A percentile compares a stretch with the other conserved stretches of the same genome.
These are phyloP conservation scores for Cheumatopsyche charites DNA, from an alignment of 1,140 invertebrate genomes.

Conservation along the genomic window DNA sequence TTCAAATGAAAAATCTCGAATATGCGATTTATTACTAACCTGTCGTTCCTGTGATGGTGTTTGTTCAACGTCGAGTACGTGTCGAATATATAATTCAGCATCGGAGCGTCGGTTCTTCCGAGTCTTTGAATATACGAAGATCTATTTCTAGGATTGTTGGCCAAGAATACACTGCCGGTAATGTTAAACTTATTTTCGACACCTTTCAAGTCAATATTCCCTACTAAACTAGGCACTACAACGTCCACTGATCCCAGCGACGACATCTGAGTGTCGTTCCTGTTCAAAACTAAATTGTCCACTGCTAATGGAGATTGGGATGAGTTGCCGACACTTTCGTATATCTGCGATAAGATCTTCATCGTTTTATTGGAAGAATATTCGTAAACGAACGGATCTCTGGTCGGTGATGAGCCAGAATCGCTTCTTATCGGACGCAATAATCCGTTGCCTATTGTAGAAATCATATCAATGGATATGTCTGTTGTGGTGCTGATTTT, in stretches of 20 bases:
- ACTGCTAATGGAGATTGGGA: background rate
- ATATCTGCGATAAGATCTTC: conserved; percentile 22
- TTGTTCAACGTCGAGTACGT: conserved; percentile 70
- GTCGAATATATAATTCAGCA: conserved; percentile 76
- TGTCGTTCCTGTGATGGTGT: conserved; percentile 67
- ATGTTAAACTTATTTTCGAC: conserved; percentile 5
- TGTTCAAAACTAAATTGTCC: conserved; percentile 22
- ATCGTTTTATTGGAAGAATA: background rate
- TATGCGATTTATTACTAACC: conserved; percentile 50
- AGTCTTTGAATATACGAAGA: conserved; percentile 48
- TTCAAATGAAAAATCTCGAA: background rate
- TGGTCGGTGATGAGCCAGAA: background rate
- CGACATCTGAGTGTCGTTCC: conserved; percentile 39
- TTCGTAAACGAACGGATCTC: background rate
- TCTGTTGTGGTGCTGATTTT: background rate
- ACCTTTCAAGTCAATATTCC: conserved; percentile 10
- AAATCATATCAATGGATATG: background rate
- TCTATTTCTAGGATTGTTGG: background rate
- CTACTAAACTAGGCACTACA: conserved; percentile 34
- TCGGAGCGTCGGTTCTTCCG: conserved; percentile 68
- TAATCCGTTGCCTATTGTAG: background rate
- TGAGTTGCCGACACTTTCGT: conserved; percentile 11
- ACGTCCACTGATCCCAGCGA: conserved; percentile 43
- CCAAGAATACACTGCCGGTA: background rate
- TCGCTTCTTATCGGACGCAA: background rate